These are phyloP conservation scores for Athetis lepigone DNA, from an alignment of 2,888 invertebrate genomes.

Conservation along the genomic window DNA sequence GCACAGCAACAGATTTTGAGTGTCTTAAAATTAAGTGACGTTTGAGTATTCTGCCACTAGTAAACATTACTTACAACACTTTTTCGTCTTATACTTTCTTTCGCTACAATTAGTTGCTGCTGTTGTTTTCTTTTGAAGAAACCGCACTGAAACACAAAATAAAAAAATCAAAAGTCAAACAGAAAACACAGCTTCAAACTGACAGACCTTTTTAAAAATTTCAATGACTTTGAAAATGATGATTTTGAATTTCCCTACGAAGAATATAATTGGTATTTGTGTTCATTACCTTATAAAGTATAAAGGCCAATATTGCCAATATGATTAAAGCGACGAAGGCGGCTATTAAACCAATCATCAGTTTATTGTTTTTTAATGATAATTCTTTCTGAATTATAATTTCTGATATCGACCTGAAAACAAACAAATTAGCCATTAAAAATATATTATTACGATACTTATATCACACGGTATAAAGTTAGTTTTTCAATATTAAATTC, in stretches of 20 bases:
- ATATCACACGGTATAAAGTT: not conserved
- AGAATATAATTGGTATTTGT: too few species aligned
- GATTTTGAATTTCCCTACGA: too few species aligned
- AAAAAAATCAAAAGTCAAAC: not conserved
- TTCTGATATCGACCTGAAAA: conserved; percentile 66
- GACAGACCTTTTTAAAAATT: too few species aligned
- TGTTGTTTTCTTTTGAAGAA: conserved; percentile 81
- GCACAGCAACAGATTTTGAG: too few species aligned
- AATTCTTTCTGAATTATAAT: conserved; percentile 60
- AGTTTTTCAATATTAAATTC: too few species aligned
- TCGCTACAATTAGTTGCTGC: conserved; percentile 69
- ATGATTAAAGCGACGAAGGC: conserved; percentile 67
- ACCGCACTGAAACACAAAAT: conserved; percentile 74
- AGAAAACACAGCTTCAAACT: too few species aligned
- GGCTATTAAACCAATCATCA: conserved; percentile 67
- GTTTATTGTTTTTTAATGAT: conserved; percentile 65
- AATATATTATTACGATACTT: too few species aligned
- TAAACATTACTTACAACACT: conserved; percentile 71
- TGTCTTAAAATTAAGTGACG: too few species aligned
- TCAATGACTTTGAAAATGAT: too few species aligned
- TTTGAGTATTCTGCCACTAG: too few species aligned
- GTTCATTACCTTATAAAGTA: conserved; percentile 75
- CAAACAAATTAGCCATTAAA: conserved; percentile 5
- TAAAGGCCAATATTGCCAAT: conserved; percentile 62
- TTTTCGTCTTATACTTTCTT: conserved; percentile 69